Evolutionary conservation across 2,888 invertebrate species (phyloP).

Genomic region (Barypeithes pellucidus): DNA sequence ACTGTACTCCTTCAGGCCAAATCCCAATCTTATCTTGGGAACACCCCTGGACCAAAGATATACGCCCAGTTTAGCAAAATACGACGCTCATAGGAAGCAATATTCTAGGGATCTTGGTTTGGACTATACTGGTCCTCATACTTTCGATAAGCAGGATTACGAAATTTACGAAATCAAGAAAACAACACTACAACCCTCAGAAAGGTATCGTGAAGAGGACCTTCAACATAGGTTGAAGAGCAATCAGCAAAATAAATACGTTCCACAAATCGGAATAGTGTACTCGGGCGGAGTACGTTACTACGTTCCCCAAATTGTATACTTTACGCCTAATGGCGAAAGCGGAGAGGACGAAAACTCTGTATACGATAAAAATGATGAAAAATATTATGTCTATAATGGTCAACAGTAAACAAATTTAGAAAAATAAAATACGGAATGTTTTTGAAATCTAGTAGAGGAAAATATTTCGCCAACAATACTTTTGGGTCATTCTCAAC

Average conservation of each 20-base stretch:
- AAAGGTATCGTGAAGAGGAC: conserved; percentile 59
- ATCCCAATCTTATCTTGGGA: conserved; percentile 65
- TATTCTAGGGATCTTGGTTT: conserved; percentile 62
- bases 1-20: conserved; percentile 62
- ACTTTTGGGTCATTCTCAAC: too few relatives aligned
- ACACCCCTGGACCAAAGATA: conserved; percentile 67
- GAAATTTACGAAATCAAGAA: conserved; percentile 59
- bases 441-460: not conserved
- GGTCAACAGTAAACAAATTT: conserved; percentile 23
- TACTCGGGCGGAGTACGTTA: conserved; percentile 69
- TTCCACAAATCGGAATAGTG: conserved; percentile 68
- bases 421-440: conserved; percentile 20
- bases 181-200: conserved; percentile 58
- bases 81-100: conserved; percentile 62
- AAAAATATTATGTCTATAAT: conserved; percentile 62
- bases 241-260: conserved; percentile 52
- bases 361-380: conserved; percentile 66
- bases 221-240: conserved; percentile 43
- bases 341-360: conserved; percentile 64
- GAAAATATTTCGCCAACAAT: not conserved
- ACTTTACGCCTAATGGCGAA: conserved; percentile 55
- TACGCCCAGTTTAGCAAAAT: conserved; percentile 63
- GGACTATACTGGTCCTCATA: conserved; percentile 68
- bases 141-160: conserved; percentile 67
- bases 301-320: conserved; percentile 68